Evolutionary conservation across 2,888 invertebrate species (phyloP).

Genomic region (Linnaemya vulpina): DNA sequence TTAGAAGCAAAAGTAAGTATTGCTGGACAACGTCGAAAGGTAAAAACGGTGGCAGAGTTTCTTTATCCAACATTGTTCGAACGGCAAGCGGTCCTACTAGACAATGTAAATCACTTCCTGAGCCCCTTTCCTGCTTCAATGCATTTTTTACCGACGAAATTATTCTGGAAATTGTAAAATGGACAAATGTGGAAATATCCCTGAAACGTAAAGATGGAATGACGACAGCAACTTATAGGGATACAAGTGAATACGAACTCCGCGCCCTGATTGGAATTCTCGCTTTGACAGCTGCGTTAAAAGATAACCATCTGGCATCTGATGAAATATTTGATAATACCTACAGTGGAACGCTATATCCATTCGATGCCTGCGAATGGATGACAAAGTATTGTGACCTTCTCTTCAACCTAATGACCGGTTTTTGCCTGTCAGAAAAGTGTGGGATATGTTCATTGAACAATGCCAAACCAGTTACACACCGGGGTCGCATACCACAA

Average conservation of each 20-base stretch:
- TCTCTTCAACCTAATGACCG: conserved; percentile 47
- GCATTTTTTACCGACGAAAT: not conserved
- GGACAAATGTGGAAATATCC: conserved; percentile 33
- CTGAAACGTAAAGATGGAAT: not conserved
- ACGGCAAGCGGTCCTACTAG: too few relatives aligned
- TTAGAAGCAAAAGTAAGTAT: too few relatives aligned
- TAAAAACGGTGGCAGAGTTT: too few relatives aligned
- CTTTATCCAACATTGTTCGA: too few relatives aligned
- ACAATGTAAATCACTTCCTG: not conserved
- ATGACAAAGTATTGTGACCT: conserved; percentile 24
- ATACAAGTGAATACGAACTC: conserved; percentile 13
- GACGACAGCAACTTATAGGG: not conserved
- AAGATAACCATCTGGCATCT: conserved; percentile 35
- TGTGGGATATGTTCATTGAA: conserved; percentile 59
- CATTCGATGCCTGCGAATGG: conserved; percentile 58
- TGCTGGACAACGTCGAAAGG: too few relatives aligned
- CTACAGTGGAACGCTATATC: conserved; percentile 65
- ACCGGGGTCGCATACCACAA: conserved; percentile 58
- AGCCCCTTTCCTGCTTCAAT: not conserved
- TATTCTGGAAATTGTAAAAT: not conserved
- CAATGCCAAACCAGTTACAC: conserved; percentile 61
- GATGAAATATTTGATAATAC: conserved; percentile 57
- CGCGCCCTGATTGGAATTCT: conserved; percentile 30
- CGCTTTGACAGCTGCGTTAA: conserved; percentile 31
- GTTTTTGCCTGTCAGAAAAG: conserved; percentile 61